Evolutionary conservation across 2,113 vertebrate genomes (phyloP).

Genomic region (Calidris pugnax): DNA sequence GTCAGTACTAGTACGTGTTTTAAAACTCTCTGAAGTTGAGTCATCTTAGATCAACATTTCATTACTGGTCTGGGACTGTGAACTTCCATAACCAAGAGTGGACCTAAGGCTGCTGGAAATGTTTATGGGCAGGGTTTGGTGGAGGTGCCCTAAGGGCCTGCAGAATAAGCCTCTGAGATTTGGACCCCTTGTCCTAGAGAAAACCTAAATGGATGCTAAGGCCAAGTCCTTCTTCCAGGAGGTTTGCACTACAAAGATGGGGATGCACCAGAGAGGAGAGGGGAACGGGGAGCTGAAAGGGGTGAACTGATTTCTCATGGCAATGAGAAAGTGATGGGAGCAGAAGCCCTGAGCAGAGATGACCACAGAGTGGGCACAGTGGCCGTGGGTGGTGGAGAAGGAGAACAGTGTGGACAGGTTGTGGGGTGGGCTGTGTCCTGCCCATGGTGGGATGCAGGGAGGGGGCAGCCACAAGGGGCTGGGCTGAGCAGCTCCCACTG

Average conservation of each 20-base stretch:
- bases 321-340: not conserved
- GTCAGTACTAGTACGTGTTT: not conserved
- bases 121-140: too few species aligned
- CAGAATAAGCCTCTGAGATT: not conserved
- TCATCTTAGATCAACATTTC: not conserved
- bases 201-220: not conserved
- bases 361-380: rapidly evolving
- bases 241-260: rapidly evolving
- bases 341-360: not conserved
- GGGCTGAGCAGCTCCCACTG: not conserved
- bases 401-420: rapidly evolving
- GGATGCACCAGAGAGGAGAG: not conserved
- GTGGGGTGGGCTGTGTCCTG: not conserved
- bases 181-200: not conserved
- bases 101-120: not conserved
- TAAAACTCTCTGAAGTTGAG: not conserved
- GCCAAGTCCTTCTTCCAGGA: not conserved
- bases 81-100: not conserved
- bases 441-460: rapidly evolving
- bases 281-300: not conserved
- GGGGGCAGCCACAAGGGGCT: not conserved
- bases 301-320: rapidly evolving
- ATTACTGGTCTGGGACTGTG: not conserved
- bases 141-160: too few species aligned
- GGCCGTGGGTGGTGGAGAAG: rapidly evolving